Conservation (phyloP, 1,140 invertebrate species). For the Dufourea novaeangliae region DNA sequence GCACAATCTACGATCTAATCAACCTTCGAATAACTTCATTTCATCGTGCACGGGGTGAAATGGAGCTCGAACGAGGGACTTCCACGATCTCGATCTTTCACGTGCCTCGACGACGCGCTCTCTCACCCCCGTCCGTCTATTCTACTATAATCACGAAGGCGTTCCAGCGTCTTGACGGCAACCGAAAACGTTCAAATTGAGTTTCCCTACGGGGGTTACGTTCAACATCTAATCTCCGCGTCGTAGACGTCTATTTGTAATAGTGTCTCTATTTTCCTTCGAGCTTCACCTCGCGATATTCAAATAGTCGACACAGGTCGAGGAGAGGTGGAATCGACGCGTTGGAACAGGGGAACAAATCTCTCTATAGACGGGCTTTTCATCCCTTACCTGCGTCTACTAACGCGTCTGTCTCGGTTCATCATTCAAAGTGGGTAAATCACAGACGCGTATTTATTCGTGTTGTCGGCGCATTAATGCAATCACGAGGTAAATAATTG, state of each 20-base stretch:
- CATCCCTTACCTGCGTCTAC: neutral
- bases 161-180: too few relatives aligned
- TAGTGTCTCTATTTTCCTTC: neutral
- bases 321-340: neutral
- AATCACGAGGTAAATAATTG: constrained; percentile 14
- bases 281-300: neutral
- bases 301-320: constrained; percentile 19
- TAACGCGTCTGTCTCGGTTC: neutral
- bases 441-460: constrained; percentile 21
- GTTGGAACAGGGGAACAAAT: neutral
- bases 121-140: neutral
- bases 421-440: constrained; percentile 24
- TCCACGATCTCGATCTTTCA: neutral
- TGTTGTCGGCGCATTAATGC: constrained; percentile 36
- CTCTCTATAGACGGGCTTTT: constrained; percentile 35
- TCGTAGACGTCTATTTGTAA: neutral
- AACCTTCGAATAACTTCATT: neutral
- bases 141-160: neutral
- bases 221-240: neutral
- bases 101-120: neutral
- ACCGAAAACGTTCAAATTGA: neutral
- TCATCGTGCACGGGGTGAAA: neutral
- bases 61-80: neutral
- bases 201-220: neutral
- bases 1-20: neutral